Conservation (phyloP, 2,113 vertebrate genomes). For the Polypterus bichir region DNA sequence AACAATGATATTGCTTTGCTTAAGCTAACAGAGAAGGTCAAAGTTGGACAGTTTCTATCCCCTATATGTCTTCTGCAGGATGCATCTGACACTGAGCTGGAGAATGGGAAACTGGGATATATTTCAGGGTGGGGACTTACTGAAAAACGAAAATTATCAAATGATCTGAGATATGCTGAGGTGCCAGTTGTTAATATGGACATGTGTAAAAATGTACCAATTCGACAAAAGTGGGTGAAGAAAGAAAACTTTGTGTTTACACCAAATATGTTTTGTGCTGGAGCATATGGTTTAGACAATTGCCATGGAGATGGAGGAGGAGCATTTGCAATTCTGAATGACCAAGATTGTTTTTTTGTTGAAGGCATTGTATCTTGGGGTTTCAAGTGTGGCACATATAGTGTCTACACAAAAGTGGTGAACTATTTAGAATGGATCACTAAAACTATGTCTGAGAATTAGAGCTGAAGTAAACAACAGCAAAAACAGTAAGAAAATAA, state of each 20-base stretch:
- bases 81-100: neutral
- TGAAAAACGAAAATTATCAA: neutral
- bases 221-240: fast-evolving
- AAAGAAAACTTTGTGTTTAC: slow-evolving; percentile 12
- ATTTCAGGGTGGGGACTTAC: slow-evolving; percentile 32
- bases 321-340: slow-evolving; percentile 15
- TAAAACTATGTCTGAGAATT: slow-evolving; percentile 9
- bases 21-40: slow-evolving; percentile 23
- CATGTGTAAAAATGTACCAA: slow-evolving; percentile 11
- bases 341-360: slow-evolving; percentile 17
- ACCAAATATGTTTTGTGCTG: slow-evolving; percentile 43
- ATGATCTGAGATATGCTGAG: slow-evolving; percentile 25
- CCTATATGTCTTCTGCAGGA: slow-evolving; percentile 31
- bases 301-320: slow-evolving; percentile 35
- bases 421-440: slow-evolving; percentile 34
- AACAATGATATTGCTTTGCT: slow-evolving; percentile 44
- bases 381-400: slow-evolving; percentile 18
- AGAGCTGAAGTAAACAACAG: neutral
- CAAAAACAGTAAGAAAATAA: too few species aligned
- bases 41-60: slow-evolving; percentile 36
- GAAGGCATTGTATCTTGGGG: slow-evolving; percentile 45
- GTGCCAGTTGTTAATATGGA: slow-evolving; percentile 31
- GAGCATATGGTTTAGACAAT: slow-evolving; percentile 27
- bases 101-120: slow-evolving; percentile 27
- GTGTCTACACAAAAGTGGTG: slow-evolving; percentile 30